A percentile compares a stretch with the other conserved stretches of the same genome.
Conservation (phyloP, 2,888 invertebrate species). For the Rhorus exstirpatorius region DNA sequence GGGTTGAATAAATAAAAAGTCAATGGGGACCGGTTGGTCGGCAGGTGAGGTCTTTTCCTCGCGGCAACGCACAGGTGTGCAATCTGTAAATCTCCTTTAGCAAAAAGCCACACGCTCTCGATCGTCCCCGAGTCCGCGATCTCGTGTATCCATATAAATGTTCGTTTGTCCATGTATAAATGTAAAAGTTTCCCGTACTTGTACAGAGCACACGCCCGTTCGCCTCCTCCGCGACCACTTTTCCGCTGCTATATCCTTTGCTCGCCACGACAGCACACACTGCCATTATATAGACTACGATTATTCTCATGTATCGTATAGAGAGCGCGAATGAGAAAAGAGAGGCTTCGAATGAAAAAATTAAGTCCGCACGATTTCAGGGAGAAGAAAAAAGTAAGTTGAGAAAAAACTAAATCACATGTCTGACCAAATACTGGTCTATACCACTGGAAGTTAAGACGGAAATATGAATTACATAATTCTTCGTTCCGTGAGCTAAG, state of each 20-base stretch:
- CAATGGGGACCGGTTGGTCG: conserved; percentile 85
- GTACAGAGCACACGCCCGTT: conserved; percentile 34
- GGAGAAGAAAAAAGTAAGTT: neutral
- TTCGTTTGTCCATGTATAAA: neutral
- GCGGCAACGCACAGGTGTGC: conserved; percentile 83
- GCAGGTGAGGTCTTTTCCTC: conserved; percentile 85
- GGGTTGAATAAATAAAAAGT: conserved; percentile 83
- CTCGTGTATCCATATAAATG: neutral
- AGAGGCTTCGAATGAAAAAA: conserved; percentile 18
- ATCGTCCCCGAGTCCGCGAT: conserved; percentile 60
- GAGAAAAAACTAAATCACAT: neutral
- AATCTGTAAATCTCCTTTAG: conserved; percentile 83
- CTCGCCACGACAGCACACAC: conserved; percentile 53
- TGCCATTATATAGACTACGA: conserved; percentile 47
- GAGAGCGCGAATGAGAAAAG: neutral
- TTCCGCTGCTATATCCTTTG: conserved; percentile 21
- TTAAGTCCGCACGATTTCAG: conserved; percentile 3
- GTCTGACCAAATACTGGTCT: conserved; percentile 27
- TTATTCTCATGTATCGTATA: conserved; percentile 38
- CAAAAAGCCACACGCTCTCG: conserved; percentile 79
- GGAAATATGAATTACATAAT: neutral
- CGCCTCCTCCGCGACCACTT: conserved; percentile 38
- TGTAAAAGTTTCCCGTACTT: conserved; percentile 12
- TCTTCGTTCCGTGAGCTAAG: neutral
- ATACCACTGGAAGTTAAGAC: conserved; percentile 6